Percentiles rank a stretch among this genome's conserved stretches.
These are phyloP conservation scores for Drosophila atroscutellata DNA, from an alignment of 2,888 invertebrate species.

Conservation along the genomic window DNA sequence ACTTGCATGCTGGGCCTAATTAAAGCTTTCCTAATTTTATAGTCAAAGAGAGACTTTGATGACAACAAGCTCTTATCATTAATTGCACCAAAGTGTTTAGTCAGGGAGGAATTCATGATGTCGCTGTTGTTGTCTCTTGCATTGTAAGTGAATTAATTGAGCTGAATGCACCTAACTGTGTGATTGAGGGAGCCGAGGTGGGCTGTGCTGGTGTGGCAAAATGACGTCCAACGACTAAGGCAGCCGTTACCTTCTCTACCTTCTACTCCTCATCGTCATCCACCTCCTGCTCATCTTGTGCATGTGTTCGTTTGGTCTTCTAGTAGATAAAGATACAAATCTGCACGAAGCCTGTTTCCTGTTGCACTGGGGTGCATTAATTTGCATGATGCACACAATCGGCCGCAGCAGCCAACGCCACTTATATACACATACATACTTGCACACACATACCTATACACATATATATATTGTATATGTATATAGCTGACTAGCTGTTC, in stretches of 20 bases:
- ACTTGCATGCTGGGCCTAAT: constrained; percentile 75
- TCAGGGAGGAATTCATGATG: constrained; percentile 55
- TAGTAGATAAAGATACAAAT: constrained; percentile 78
- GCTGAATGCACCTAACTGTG: constrained; percentile 78
- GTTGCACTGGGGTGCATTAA: constrained; percentile 81
- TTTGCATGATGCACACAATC: constrained; percentile 78
- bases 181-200: constrained; percentile 49
- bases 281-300: neutral
- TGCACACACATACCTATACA: neutral
- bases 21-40: constrained; percentile 70
- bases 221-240: constrained; percentile 35
- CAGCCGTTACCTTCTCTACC: constrained; percentile 66
- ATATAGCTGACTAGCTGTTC: constrained; percentile 34
- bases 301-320: constrained; percentile 41
- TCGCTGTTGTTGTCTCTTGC: constrained; percentile 27
- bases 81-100: constrained; percentile 50
- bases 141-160: constrained; percentile 77
- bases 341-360: constrained; percentile 80
- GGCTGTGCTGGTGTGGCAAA: constrained; percentile 10
- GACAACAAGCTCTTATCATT: constrained; percentile 40
- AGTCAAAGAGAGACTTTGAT: constrained; percentile 25
- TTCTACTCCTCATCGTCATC: neutral
- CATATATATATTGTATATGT: neutral
- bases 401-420: constrained; percentile 40
- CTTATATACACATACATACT: constrained; percentile 31